Evolutionary conservation across 2,113 vertebrate genomes (phyloP), one percentile per base, ranked within the genome.

Genomic region (Percopsis transmontana): DNA sequence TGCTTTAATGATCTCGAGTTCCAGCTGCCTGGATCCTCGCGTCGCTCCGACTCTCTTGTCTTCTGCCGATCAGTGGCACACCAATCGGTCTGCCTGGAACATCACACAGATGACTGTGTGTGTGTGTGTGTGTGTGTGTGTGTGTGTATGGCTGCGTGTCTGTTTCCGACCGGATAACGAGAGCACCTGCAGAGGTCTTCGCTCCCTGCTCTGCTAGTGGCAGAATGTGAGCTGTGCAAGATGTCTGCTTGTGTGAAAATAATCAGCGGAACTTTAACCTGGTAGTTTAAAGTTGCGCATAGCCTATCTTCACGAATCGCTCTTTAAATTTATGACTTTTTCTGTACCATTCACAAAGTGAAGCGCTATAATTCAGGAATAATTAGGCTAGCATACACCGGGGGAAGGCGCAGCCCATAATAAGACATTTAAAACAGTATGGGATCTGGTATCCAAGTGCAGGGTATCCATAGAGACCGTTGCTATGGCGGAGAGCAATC

Each of bases 401-500:
- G 74, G 60, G 87, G 72, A 69, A 78, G 76, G 72, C 74, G 23
- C 79, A 87, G 77, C 83, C 89, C 81, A 86, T 89, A 87, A 90
- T 89, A 87, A 86, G 80, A 87, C 81, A 74, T 83, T 87, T 87
- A 85, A 85, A 87, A 77, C 78, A 77, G 75, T 81, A 87, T 84
- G 82, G 68, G 79, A 86, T 86, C 82, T 85, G 79, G 89, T 89
- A 89, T 89, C 89, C 85, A 91, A 88, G 85, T 76, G 85, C 85
- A 77, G 79, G 79, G 89, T 89, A 87, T 89, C 89, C 89, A 89
- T 89, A 89, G 89, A 89, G 89, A 91, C 87, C 8, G 89, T 91
- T 89, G 89, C 89, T 85, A 91, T 88, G 89, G 85, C 84, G 66
- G 79, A 77, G 81, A 82, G 80, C 88, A 86, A 91, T 87, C 85